These are phyloP conservation scores for Acrossocheilus fasciatus DNA, from an alignment of 2,797 vertebrate species.

Conservation along the genomic window DNA sequence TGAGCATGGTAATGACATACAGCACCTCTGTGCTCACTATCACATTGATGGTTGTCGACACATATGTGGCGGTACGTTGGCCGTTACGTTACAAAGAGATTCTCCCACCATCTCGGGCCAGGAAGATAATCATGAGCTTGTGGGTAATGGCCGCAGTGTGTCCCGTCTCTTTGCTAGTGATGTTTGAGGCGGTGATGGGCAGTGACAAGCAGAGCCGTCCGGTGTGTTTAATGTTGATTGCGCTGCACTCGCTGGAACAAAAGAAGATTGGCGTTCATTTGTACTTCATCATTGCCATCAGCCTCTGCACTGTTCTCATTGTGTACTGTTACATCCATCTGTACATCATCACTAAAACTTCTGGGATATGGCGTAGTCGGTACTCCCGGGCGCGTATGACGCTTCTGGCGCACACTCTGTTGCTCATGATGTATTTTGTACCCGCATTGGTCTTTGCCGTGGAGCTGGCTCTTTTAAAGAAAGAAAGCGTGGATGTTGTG, in stretches of 20 bases:
- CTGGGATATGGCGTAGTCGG: constrained; percentile 81
- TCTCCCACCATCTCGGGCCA: constrained; percentile 69
- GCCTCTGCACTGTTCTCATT: constrained; percentile 76
- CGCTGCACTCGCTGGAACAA: constrained; percentile 62
- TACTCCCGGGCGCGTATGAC: constrained; percentile 83
- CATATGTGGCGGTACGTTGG: constrained; percentile 82
- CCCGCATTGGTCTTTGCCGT: constrained; percentile 78
- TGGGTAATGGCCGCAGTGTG: constrained; percentile 78
- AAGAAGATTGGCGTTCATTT: constrained; percentile 62
- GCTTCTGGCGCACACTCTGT: constrained; percentile 76
- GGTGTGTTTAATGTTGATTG: constrained; percentile 76
- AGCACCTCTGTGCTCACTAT: constrained; percentile 80
- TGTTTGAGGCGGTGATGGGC: constrained; percentile 61
- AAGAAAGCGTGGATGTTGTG: constrained; percentile 55
- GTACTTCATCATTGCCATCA: constrained; percentile 71
- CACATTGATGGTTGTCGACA: constrained; percentile 83
- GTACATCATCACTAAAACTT: constrained; percentile 80
- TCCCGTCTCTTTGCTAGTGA: constrained; percentile 73
- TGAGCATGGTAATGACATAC: constrained; percentile 70
- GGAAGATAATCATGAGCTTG: constrained; percentile 69
- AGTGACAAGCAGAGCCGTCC: constrained; percentile 19
- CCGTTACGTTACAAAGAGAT: constrained; percentile 79
- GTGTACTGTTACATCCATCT: constrained; percentile 82
- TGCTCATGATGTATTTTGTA: constrained; percentile 81
- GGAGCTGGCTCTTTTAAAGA: constrained; percentile 69